Evolutionary conservation across 2,888 invertebrate species (phyloP).

Genomic region (Andrena bicolor): DNA sequence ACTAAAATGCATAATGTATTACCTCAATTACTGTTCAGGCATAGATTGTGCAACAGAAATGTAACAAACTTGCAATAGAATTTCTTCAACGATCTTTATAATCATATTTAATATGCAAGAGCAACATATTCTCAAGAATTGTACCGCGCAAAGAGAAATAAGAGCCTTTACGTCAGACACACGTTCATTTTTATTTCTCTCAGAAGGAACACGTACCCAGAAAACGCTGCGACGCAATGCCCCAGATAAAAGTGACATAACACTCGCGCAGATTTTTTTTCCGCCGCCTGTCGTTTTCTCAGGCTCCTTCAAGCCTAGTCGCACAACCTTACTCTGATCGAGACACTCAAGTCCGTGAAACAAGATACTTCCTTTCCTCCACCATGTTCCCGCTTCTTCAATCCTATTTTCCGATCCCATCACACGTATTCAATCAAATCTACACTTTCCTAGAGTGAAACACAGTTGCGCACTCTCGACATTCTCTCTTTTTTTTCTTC

Average conservation of each 20-base stretch:
- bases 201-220: not conserved
- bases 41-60: not conserved
- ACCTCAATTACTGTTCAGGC: not conserved
- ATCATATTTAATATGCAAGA: not conserved
- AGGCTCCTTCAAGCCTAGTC: not conserved
- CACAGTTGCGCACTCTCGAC: no score
- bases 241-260: constrained; percentile 39
- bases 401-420: no score
- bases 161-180: not conserved
- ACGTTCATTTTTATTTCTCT: not conserved
- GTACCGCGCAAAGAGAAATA: not conserved
- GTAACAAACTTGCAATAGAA: no score
- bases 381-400: not conserved
- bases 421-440: no score
- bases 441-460: no score
- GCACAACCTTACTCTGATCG: constrained; percentile 20
- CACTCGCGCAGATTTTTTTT: constrained; percentile 11
- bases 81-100: not conserved
- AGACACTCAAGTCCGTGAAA: not conserved
- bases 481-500: no score
- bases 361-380: constrained; percentile 1
- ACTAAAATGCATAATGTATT: not conserved
- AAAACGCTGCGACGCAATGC: constrained; percentile 21
- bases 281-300: constrained; percentile 17
- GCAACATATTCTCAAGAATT: not conserved